A percentile compares a stretch with the other conserved stretches of the same genome.
phyloP scores from a whole-genome alignment of 2,888 invertebrate genomes.

The Cantharis rufa region DNA sequence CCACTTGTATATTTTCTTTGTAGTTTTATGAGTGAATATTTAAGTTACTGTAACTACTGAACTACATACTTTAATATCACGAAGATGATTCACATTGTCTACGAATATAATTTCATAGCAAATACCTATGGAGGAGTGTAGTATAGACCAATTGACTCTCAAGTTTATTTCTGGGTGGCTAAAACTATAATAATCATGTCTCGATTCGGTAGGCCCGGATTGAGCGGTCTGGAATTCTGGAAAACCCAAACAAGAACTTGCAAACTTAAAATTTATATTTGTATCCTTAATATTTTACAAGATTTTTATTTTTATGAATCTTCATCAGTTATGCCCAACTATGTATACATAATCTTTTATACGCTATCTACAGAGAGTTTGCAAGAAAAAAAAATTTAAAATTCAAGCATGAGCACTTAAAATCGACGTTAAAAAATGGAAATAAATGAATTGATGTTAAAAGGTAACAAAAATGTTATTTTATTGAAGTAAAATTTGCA shows the following conservation, averaged over 20 bases:
- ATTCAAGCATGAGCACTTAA: too few species aligned
- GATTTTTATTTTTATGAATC: too few species aligned
- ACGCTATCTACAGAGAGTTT: too few species aligned
- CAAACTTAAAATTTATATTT: neutral
- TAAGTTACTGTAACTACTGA: neutral
- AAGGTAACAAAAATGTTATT: too few species aligned
- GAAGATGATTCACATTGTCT: neutral
- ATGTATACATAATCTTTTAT: too few species aligned
- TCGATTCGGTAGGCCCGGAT: neutral
- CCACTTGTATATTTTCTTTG: slow-evolving; percentile 18
- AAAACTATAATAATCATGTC: neutral
- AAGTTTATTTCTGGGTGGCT: neutral
- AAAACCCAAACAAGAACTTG: neutral
- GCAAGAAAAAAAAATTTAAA: too few species aligned
- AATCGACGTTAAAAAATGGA: too few species aligned
- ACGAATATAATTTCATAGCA: neutral
- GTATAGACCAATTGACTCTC: neutral
- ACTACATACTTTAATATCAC: neutral
- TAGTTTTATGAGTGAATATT: slow-evolving; percentile 10
- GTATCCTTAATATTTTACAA: too few species aligned
- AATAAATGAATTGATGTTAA: too few species aligned
- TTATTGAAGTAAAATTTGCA: too few species aligned
- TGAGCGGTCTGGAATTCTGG: neutral
- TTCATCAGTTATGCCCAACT: too few species aligned
- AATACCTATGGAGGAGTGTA: neutral